A percentile compares a stretch with the other conserved stretches of the same genome.
These are phyloP conservation scores for Stenurella melanura DNA, from an alignment of 2,888 invertebrate species.

Conservation along the genomic window DNA sequence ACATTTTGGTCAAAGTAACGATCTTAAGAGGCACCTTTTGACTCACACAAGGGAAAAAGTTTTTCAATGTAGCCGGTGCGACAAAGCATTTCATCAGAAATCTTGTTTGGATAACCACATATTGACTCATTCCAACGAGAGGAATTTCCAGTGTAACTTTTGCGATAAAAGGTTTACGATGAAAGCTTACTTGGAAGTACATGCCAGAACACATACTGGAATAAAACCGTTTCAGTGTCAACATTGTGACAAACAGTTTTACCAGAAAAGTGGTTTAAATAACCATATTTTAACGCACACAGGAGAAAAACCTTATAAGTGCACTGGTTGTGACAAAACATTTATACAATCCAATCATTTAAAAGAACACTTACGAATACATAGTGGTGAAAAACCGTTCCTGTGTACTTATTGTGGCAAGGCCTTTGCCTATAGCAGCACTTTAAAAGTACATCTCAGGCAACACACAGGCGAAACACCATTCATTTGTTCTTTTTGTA, in stretches of 20 bases:
- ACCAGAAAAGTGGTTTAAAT: conserved; percentile 63
- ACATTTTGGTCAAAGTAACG: conserved; percentile 52
- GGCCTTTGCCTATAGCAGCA: conserved; percentile 71
- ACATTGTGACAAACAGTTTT: conserved; percentile 65
- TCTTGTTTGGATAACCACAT: conserved; percentile 53
- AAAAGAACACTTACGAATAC: conserved; percentile 65
- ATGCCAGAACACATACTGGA: conserved; percentile 65
- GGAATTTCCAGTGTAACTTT: conserved; percentile 57
- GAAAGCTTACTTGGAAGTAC: conserved; percentile 60
- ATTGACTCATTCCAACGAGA: conserved; percentile 57
- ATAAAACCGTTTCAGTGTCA: conserved; percentile 65
- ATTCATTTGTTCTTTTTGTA: conserved; percentile 71
- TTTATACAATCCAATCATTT: conserved; percentile 66
- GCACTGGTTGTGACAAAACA: conserved; percentile 70
- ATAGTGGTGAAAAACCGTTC: conserved; percentile 65
- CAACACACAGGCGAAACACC: conserved; percentile 72
- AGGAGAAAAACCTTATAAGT: conserved; percentile 68
- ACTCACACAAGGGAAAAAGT: conserved; percentile 53
- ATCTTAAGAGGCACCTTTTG: conserved; percentile 51
- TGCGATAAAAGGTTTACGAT: conserved; percentile 61
- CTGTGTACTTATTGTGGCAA: conserved; percentile 58
- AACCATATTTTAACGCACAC: conserved; percentile 66
- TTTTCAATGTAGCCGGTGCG: conserved; percentile 49
- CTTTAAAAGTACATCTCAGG: conserved; percentile 71
- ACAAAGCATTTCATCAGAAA: conserved; percentile 53